These are phyloP conservation scores for Strigamia maritima DNA, from an alignment of 2,888 invertebrate species.

Conservation along the genomic window DNA sequence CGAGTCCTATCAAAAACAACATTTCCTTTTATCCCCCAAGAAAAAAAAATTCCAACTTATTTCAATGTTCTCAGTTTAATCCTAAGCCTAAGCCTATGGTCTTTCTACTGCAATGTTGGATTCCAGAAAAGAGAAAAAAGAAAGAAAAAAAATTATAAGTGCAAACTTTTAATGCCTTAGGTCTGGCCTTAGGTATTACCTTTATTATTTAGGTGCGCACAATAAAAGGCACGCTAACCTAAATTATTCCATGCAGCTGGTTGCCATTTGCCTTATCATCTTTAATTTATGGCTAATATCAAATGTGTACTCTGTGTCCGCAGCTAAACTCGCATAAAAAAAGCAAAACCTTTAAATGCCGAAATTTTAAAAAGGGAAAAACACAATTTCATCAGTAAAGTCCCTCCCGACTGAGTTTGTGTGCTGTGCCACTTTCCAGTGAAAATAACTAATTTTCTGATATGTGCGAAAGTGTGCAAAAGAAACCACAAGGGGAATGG, in stretches of 20 bases:
- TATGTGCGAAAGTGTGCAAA: slow-evolving; percentile 21
- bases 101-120: neutral
- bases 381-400: neutral
- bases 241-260: slow-evolving; percentile 24
- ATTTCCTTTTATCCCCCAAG: neutral
- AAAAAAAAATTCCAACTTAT: neutral
- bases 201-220: slow-evolving; percentile 1
- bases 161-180: neutral
- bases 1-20: neutral
- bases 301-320: neutral
- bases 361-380: neutral
- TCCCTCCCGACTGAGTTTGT: neutral
- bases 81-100: neutral
- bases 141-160: neutral
- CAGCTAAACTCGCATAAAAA: neutral
- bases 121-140: neutral
- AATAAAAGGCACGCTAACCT: neutral
- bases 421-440: neutral
- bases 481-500: slow-evolving; percentile 9
- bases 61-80: slow-evolving; percentile 7
- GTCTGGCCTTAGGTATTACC: neutral
- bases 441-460: slow-evolving; percentile 21
- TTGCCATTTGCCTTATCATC: slow-evolving; percentile 1
- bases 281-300: slow-evolving; percentile 12
- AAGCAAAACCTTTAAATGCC: neutral